Evolutionary conservation across 2,113 vertebrate genomes (phyloP), one percentile per base, ranked within the genome.

Genomic region (Gymnarchus niloticus): DNA sequence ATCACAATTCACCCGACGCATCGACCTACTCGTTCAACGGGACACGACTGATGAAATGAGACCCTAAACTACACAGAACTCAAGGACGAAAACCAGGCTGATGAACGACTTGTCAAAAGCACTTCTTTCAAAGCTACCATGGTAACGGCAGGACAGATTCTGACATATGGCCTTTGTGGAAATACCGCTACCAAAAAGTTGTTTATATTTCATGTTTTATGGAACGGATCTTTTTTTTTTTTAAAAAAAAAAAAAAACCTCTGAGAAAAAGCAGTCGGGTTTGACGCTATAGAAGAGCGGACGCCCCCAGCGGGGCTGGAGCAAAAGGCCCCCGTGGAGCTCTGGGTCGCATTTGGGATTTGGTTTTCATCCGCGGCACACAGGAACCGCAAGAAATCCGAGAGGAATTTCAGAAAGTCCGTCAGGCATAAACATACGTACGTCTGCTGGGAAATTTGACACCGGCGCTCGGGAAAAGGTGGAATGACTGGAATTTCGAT

Each of bases 401-500:
- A 33, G 51, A 28, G 85, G 65, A 41, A 65, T 81, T 33, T 49
- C 44, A 25, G 81, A 52, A 77, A 56, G 23, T 28, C 56, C 48
- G 28, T n/a, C 37, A 37, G 28, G 52, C 37, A 52, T 73, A 86
- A 81, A 82, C 77, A 28, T 81, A 41, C n/a, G 23, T 73, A 82
- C 3, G 14, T 33, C 54, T 73, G 46, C 23, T n/a, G 59, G 59
- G 59, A 10, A 33, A 69, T 51, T 25, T 12, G 21, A 73, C 48
- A 54, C 84, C 69, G 19, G 44, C 17, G 19, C 21, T 37, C 37
- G 28, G 6, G n/a, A 6, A 19, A 41, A 10, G 84, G 33, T 76
- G 65, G 83, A 28, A 65, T 61, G 48, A 41, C 12, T 73, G 65
- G 65, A 73, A 73, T 73, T 19, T 19, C 19, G 65, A 73, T 12